phyloP scores from a whole-genome alignment of 2,888 invertebrate genomes.

The Punctoribates punctum region DNA sequence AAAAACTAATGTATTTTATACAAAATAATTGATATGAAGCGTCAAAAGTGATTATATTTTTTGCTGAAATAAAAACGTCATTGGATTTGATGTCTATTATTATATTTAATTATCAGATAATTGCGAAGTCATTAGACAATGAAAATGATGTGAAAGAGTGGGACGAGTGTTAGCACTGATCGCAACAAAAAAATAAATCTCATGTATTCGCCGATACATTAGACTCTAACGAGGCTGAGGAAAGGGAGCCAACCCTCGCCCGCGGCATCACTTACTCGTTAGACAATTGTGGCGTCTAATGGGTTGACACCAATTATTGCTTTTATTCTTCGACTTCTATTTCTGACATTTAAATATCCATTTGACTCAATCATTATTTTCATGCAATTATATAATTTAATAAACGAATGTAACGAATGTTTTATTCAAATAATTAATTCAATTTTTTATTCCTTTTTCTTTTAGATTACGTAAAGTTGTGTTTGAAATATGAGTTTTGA shows the following conservation, averaged over 20 bases:
- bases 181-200: neutral
- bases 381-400: no score
- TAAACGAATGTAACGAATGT: no score
- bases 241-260: neutral
- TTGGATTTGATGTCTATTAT: constrained; percentile 1
- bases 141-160: constrained; percentile 9
- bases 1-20: no score
- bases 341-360: neutral
- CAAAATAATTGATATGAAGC: no score
- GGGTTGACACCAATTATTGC: constrained; percentile 12
- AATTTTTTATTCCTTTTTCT: no score
- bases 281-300: constrained; percentile 13
- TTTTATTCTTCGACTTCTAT: neutral
- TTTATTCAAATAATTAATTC: no score
- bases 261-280: neutral
- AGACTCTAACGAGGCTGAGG: neutral
- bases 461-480: no score
- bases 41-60: neutral
- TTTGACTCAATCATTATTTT: no score
- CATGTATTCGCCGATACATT: neutral
- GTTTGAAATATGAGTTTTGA: no score
- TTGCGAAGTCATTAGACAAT: constrained; percentile 1
- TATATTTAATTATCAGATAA: constrained; percentile 6
- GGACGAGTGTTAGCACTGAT: neutral
- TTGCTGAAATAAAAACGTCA: neutral